A percentile compares a stretch with the other conserved stretches of the same genome.
These are phyloP conservation scores for Smittia sp. DNA, from an alignment of 2,888 invertebrate species.

Conservation along the genomic window DNA sequence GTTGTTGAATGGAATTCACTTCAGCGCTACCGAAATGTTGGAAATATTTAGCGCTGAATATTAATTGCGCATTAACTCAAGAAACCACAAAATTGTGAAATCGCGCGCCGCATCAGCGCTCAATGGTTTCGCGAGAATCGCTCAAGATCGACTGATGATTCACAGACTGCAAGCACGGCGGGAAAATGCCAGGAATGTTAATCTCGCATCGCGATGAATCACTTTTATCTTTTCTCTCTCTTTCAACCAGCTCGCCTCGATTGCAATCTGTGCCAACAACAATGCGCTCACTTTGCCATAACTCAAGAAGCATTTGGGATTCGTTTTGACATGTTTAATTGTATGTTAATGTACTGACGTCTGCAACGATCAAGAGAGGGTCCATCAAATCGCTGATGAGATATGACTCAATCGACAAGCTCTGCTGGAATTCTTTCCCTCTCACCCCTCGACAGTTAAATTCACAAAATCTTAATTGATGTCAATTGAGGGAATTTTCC, in stretches of 20 bases:
- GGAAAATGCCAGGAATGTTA: background rate
- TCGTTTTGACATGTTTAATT: slow-evolving; percentile 16
- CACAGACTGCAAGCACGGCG: background rate
- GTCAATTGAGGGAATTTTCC: slow-evolving; percentile 2
- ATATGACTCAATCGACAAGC: too few relatives aligned
- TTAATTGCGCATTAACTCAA: background rate
- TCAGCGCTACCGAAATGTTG: background rate
- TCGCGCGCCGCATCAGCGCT: background rate
- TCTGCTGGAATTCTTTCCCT: too few relatives aligned
- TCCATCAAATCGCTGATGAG: background rate
- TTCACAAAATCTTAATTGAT: background rate
- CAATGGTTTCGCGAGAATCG: background rate
- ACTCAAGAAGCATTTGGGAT: background rate
- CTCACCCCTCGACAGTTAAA: background rate
- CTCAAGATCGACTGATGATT: background rate
- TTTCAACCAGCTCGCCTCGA: background rate
- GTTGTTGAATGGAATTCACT: background rate
- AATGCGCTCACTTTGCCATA: slow-evolving; percentile 7
- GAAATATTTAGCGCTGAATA: slow-evolving; percentile 18
- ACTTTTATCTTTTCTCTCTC: background rate
- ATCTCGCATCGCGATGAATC: background rate
- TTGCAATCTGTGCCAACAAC: background rate
- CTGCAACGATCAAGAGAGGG: too few relatives aligned
- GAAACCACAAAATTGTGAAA: slow-evolving; percentile 13
- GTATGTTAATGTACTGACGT: background rate